phyloP scores from a whole-genome alignment of 2,797 vertebrate species.

The Enoplosus armatus region DNA sequence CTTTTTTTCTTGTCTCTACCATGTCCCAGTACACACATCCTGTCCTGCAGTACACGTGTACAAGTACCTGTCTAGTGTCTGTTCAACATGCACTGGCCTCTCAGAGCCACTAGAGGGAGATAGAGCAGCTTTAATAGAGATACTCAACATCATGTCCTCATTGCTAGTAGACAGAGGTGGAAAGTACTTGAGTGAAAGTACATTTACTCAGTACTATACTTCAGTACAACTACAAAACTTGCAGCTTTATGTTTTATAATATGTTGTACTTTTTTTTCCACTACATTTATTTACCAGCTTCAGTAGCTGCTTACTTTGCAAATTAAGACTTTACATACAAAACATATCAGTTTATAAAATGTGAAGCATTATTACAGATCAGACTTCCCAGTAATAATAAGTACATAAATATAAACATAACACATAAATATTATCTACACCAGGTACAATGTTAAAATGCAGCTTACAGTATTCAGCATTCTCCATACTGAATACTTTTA shows the following conservation, averaged over 20 bases:
- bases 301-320: not conserved
- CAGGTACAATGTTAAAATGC: not conserved
- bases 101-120: conserved; percentile 50
- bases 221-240: not conserved
- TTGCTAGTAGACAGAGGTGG: not conserved
- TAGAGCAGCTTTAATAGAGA: conserved; percentile 16
- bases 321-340: not conserved
- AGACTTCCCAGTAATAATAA: not conserved
- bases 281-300: not conserved
- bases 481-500: not conserved
- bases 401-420: not conserved
- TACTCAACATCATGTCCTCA: too few relatives aligned
- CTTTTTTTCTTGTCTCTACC: not conserved
- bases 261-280: not conserved
- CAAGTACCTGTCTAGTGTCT: not conserved
- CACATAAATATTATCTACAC: too few relatives aligned
- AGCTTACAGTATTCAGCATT: not conserved
- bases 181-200: not conserved
- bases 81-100: conserved; percentile 5
- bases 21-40: not conserved
- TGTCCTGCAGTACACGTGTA: not conserved
- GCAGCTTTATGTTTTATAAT: not conserved
- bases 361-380: not conserved
- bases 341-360: not conserved
- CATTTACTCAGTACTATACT: not conserved